Percentiles rank a stretch among this genome's conserved stretches.
Evolutionary conservation across 2,888 invertebrate species (phyloP).

Genomic region (Autographa pulchrina): DNA sequence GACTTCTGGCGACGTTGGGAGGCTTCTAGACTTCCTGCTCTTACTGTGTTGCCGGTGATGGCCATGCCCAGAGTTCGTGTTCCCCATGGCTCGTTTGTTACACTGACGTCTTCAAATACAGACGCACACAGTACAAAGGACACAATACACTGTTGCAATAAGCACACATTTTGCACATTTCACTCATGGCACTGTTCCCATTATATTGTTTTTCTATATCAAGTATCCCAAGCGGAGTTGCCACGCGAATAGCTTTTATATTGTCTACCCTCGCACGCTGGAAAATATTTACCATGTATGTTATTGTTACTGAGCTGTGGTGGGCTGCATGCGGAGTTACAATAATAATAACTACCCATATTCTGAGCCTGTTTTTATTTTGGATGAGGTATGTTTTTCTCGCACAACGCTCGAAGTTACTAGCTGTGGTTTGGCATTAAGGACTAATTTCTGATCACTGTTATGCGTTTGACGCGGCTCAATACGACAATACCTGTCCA

Average conservation of each 20-base stretch:
- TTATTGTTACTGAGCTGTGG: slow-evolving; percentile 29
- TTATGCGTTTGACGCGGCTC: slow-evolving; percentile 49
- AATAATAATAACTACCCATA: slow-evolving; percentile 19
- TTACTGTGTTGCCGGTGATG: slow-evolving; percentile 82
- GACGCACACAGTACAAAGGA: slow-evolving; percentile 42
- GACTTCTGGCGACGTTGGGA: slow-evolving; percentile 94
- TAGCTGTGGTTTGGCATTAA: slow-evolving; percentile 28
- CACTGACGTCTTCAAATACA: slow-evolving; percentile 49
- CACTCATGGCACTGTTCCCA: slow-evolving; percentile 39
- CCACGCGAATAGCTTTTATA: slow-evolving; percentile 42
- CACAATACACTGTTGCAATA: slow-evolving; percentile 49
- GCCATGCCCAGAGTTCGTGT: slow-evolving; percentile 82
- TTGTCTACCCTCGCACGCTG: slow-evolving; percentile 41
- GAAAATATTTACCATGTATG: slow-evolving; percentile 36
- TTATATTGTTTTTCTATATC: slow-evolving; percentile 41
- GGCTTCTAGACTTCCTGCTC: slow-evolving; percentile 91
- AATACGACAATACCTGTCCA: slow-evolving; percentile 53
- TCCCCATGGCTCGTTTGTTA: slow-evolving; percentile 77
- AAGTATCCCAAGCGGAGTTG: slow-evolving; percentile 50
- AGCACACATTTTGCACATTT: slow-evolving; percentile 51
- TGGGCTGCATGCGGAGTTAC: slow-evolving; percentile 15
- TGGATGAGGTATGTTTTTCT: not conserved
- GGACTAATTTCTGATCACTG: slow-evolving; percentile 47
- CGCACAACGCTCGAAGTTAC: slow-evolving; percentile 15
- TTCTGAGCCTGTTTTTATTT: not conserved